These are phyloP conservation scores for Sitophilus oryzae DNA, from an alignment of 1,140 invertebrate genomes.

Conservation along the genomic window DNA sequence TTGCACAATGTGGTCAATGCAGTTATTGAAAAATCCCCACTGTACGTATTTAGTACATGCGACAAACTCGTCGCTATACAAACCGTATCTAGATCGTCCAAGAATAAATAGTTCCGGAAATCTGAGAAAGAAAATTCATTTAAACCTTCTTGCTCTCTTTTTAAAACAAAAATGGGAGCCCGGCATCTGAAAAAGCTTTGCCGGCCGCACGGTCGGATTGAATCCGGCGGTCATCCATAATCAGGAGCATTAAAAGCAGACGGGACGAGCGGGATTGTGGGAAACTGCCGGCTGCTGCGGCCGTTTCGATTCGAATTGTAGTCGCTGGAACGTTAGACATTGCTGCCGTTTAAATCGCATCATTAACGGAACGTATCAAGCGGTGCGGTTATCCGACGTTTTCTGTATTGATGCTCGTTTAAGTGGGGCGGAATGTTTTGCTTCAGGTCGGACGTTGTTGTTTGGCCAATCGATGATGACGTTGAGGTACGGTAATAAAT, in stretches of 20 bases:
- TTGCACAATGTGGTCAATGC: too few relatives aligned
- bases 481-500: too few relatives aligned
- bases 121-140: conserved; percentile 24
- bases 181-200: neutral
- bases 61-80: conserved; percentile 11
- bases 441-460: neutral
- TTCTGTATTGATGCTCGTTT: neutral
- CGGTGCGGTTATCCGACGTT: neutral
- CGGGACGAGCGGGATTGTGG: neutral
- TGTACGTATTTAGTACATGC: too few relatives aligned
- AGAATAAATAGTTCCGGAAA: conserved; percentile 20
- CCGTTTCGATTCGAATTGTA: neutral
- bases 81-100: conserved; percentile 11
- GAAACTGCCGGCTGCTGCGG: neutral
- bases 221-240: neutral
- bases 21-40: too few relatives aligned
- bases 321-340: neutral
- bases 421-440: neutral
- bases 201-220: neutral
- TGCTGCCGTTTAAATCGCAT: conserved; percentile 3
- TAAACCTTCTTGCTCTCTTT: conserved; percentile 21
- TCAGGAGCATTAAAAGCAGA: neutral
- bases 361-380: conserved; percentile 7
- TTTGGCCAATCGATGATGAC: neutral
- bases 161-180: conserved; percentile 28